Evolutionary conservation across 2,888 invertebrate genomes (phyloP), one percentile per base, ranked within the genome.

Genomic region (Plemyria rubiginata): DNA sequence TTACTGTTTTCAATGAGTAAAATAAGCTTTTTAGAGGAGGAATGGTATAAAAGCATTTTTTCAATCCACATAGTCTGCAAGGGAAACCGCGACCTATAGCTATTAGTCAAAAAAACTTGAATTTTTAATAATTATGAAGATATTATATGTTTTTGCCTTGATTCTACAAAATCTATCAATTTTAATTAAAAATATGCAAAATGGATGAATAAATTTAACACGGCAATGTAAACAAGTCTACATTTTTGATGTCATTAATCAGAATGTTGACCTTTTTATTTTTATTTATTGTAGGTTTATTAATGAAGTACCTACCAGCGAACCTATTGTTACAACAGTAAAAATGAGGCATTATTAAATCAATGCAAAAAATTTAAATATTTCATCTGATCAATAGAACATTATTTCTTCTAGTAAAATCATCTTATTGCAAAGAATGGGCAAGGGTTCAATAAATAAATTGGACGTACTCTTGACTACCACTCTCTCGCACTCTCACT

Each of bases 191-290:
- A 49, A 9, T 48, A 59, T 59, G 54, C 56, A 12, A 49, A 60
- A 11, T 38, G 5, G 16, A 40, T 60, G 49, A 48, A 56, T 53
- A 45, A 52, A 43, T 15, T 53, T 22, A 40, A 28, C 32, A 29
- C 36, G 45, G 51, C 32, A 49, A 45, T 57, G 38, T 16, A 45
- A 60, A 56, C 41, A 32, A 60, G 56, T 48, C 8, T 36, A 40
- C 50, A 63, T 49, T 29, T 56, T 54, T 9, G 13, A 62, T 54
- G 45, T 57, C 55, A 52, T 65, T 61, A 54, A 65, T 65, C 22
- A 62, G 28, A 51, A 48, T 52, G 46, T 46, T 51, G 60, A 63
- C 57, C 60, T 65, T 60, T 58, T 57, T 54, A 62, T 58, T 45
- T 48, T 49, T 53, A 53, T 54, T 50, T 29, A 28, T 48, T 28